Evolutionary conservation across 2,113 vertebrate genomes (phyloP).

Genomic region (Ictalurus punctatus): DNA sequence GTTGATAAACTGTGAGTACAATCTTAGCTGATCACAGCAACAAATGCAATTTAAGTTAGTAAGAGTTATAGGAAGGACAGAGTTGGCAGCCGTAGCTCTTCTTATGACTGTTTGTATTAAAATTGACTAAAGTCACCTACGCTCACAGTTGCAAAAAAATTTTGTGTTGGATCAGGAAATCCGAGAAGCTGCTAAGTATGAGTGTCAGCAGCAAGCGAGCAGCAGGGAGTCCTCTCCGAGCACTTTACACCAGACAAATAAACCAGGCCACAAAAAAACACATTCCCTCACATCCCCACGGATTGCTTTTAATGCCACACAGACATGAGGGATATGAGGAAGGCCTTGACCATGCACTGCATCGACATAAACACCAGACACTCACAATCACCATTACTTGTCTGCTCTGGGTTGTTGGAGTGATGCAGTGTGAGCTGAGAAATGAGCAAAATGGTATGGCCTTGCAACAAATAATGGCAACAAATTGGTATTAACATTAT

Average conservation of each 20-base stretch:
- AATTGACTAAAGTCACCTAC: background rate
- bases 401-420: background rate
- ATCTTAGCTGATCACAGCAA: background rate
- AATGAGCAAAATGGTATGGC: background rate
- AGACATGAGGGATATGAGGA: slow-evolving; percentile 27
- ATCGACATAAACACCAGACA: slow-evolving; percentile 9
- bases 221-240: slow-evolving; percentile 37
- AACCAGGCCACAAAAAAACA: slow-evolving; percentile 46
- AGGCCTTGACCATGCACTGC: slow-evolving; percentile 9
- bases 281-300: slow-evolving; percentile 38
- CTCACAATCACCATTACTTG: background rate
- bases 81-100: background rate
- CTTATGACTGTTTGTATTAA: background rate
- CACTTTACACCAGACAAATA: slow-evolving; percentile 46
- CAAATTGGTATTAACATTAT: slow-evolving; percentile 11
- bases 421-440: background rate
- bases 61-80: background rate
- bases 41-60: background rate
- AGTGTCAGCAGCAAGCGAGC: slow-evolving; percentile 20
- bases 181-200: background rate
- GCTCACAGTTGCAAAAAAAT: background rate
- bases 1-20: background rate
- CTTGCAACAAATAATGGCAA: background rate
- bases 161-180: slow-evolving; percentile 1
- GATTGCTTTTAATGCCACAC: slow-evolving; percentile 53